These are phyloP conservation scores for Hyles vespertilio DNA, from an alignment of 1,140 invertebrate species.

Conservation along the genomic window DNA sequence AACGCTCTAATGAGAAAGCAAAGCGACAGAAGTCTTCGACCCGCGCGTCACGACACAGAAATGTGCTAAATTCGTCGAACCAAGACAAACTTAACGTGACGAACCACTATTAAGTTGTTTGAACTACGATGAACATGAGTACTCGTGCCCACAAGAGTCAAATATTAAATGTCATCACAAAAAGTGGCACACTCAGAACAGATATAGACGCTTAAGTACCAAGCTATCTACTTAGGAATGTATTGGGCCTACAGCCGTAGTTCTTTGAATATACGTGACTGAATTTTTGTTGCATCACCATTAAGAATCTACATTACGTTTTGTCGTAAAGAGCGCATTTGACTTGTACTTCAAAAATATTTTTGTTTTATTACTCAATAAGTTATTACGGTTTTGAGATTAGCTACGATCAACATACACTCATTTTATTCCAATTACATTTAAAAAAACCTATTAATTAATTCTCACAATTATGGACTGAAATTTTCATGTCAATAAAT, in stretches of 20 bases:
- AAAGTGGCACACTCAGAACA: constrained; percentile 14
- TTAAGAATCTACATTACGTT: constrained; percentile 1
- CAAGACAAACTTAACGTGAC: constrained; percentile 57
- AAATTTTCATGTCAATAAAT: too few relatives aligned
- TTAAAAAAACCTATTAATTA: too few relatives aligned
- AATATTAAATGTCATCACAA: constrained; percentile 33
- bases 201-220: neutral
- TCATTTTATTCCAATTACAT: too few relatives aligned
- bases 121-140: constrained; percentile 34
- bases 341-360: too few relatives aligned
- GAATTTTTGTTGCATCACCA: constrained; percentile 8
- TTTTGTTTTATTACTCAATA: too few relatives aligned
- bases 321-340: too few relatives aligned
- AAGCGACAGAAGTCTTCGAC: constrained; percentile 48
- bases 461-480: too few relatives aligned
- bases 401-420: too few relatives aligned
- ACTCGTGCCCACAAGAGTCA: constrained; percentile 19
- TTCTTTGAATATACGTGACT: constrained; percentile 9
- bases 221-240: too few relatives aligned
- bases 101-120: constrained; percentile 52
- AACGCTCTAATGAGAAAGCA: constrained; percentile 66
- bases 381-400: too few relatives aligned
- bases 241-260: neutral
- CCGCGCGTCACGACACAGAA: constrained; percentile 49
- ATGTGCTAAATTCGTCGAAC: constrained; percentile 62